These are phyloP conservation scores for Spheniscus mendiculus DNA, from an alignment of 2,113 vertebrate genomes.

Conservation along the genomic window DNA sequence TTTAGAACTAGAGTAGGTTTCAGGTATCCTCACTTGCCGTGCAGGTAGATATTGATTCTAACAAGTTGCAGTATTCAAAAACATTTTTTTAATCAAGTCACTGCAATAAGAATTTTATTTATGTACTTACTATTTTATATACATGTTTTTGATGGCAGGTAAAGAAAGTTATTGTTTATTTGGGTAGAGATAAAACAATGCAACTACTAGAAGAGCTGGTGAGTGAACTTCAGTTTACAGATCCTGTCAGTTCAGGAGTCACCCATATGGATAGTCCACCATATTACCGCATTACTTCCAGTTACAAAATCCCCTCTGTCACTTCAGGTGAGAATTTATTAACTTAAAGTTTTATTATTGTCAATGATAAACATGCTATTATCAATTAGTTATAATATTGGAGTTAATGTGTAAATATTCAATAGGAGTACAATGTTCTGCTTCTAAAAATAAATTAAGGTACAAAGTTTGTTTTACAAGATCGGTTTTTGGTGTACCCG, in stretches of 20 bases:
- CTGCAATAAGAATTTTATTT: not conserved
- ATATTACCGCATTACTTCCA: slow-evolving; percentile 95
- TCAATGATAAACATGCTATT: not conserved
- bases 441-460: not conserved
- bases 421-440: not conserved
- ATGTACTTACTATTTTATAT: not conserved
- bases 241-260: slow-evolving; percentile 92
- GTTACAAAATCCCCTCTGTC: slow-evolving; percentile 96
- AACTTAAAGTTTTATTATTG: not conserved
- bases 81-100: not conserved
- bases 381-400: not conserved
- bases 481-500: not conserved
- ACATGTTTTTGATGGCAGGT: slow-evolving; percentile 78
- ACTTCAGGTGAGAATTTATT: slow-evolving; percentile 87
- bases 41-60: not conserved
- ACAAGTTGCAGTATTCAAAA: not conserved
- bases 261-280: slow-evolving; percentile 98
- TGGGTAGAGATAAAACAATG: slow-evolving; percentile 99
- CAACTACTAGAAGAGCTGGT: slow-evolving; percentile 96
- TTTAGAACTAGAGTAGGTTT: not conserved
- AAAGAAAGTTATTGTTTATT: slow-evolving; percentile 97
- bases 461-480: not conserved
- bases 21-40: not conserved
- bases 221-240: slow-evolving; percentile 92
- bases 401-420: not conserved